Conservation (phyloP, 2,797 vertebrate species). For the Danio albolineatus region DNA sequence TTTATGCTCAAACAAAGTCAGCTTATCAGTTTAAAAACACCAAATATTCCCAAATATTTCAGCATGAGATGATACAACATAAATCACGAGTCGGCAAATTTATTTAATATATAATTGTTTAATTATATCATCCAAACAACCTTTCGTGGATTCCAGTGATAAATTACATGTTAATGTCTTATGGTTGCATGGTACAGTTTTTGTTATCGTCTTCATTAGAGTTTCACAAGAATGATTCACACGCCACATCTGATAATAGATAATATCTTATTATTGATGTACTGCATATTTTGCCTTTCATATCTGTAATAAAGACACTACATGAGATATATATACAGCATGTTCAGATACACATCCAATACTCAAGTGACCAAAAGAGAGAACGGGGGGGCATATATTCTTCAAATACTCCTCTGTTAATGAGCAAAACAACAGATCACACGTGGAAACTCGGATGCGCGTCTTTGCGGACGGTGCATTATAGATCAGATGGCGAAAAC, state of each 20-base stretch:
- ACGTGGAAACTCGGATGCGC: slow-evolving; percentile 31
- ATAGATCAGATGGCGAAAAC: slow-evolving; percentile 13
- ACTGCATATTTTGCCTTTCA: slow-evolving; percentile 58
- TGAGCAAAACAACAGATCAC: slow-evolving; percentile 40
- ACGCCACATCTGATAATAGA: slow-evolving; percentile 11
- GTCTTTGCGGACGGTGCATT: background rate
- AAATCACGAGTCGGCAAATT: slow-evolving; percentile 14
- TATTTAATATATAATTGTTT: slow-evolving; percentile 46
- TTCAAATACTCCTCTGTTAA: slow-evolving; percentile 24
- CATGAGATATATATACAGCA: slow-evolving; percentile 60
- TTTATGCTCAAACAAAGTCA: too few relatives aligned
- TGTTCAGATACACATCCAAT: slow-evolving; percentile 58
- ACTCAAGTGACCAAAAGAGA: slow-evolving; percentile 39
- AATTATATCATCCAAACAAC: slow-evolving; percentile 36
- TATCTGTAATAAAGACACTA: slow-evolving; percentile 59
- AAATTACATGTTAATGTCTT: slow-evolving; percentile 40
- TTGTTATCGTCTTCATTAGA: slow-evolving; percentile 31
- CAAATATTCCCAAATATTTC: too few relatives aligned
- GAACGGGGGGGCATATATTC: slow-evolving; percentile 38
- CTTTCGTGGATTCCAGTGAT: slow-evolving; percentile 25
- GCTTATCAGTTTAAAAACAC: too few relatives aligned
- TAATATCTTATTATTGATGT: slow-evolving; percentile 57
- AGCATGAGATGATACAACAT: too few relatives aligned
- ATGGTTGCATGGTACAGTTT: slow-evolving; percentile 37
- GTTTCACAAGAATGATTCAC: slow-evolving; percentile 46